Evolutionary conservation across 2,113 vertebrate genomes (phyloP), one percentile per base, ranked within the genome.

Genomic region (Hippocampus abdominalis): DNA sequence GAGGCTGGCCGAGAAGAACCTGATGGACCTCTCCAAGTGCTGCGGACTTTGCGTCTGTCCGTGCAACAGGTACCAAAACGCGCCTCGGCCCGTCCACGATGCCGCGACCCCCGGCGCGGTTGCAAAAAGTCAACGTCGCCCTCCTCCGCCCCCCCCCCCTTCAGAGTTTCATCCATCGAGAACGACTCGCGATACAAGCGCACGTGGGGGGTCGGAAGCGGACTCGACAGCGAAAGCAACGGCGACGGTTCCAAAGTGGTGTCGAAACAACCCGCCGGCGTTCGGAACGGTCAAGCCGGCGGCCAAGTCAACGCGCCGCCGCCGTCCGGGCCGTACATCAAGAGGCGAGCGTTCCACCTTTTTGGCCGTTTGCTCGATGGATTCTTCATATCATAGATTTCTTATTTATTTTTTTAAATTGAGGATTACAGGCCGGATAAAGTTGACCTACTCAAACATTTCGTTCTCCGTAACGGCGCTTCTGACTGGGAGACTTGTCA

Each of bases 11-110:
- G 97, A 99, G 90, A 99, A 94, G 86, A 97, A 97, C 75, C 89
- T 98, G 79, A 98, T 94, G 2, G 96, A 98, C 75, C 95, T 99
- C 73, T 95, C 94, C 74, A 98, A 96, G 75, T 98, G 97, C 81
- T 98, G 97, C 77, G 97, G 96, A 12, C 89, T 99, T 66, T 99
- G 97, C 80, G 92, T 98, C 66, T 99, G 96, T 84, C 96, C 97
- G 70, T 98, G 96, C 85, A 93, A 95, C 89, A 95, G 95, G 97
- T 98, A 85, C 63, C 12, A 36, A 6, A 36, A 36, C 32, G 10
- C 42, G 51, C 21, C 51, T n/a, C 51, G 3, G 51, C 15, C 29
- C 5, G 32, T 36, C 4, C 4, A 32, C 5, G 0, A 6, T 32
- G 32, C 5, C 1, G 32, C 6, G 32, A 36, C 32, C 5, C 32